A percentile compares a stretch with the other conserved stretches of the same genome.
Evolutionary conservation across 2,888 invertebrate species (phyloP).

Genomic region (Drosophila meridiana): DNA sequence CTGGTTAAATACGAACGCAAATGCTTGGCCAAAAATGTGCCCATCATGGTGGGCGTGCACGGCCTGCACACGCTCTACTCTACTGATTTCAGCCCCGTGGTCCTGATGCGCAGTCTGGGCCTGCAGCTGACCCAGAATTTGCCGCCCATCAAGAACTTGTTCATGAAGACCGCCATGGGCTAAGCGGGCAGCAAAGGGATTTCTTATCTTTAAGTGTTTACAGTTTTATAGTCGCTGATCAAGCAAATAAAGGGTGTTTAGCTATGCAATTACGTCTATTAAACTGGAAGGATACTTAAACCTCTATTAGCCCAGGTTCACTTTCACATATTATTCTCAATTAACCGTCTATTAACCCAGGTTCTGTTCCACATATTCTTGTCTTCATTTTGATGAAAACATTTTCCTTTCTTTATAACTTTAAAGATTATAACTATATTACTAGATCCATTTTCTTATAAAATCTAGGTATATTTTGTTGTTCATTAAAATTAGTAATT

Average conservation of each 20-base stretch:
- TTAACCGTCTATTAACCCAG: neutral
- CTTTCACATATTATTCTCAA: no score
- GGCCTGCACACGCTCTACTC: slow-evolving; percentile 94
- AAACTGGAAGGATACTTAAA: neutral
- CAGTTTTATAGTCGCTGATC: slow-evolving; percentile 36
- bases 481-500: slow-evolving; percentile 43
- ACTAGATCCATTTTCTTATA: neutral
- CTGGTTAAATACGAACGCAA: slow-evolving; percentile 93
- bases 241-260: slow-evolving; percentile 22
- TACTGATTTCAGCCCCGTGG: slow-evolving; percentile 90
- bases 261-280: neutral
- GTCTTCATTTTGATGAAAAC: neutral
- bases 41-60: slow-evolving; percentile 94
- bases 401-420: neutral
- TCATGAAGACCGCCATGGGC: slow-evolving; percentile 83
- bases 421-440: neutral
- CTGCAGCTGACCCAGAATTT: slow-evolving; percentile 92
- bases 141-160: slow-evolving; percentile 88
- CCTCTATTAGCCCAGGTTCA: neutral
- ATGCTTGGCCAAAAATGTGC: slow-evolving; percentile 94
- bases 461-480: slow-evolving; percentile 10
- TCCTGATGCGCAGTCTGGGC: slow-evolving; percentile 92
- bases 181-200: slow-evolving; percentile 34
- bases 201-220: slow-evolving; percentile 48
- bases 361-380: neutral